These are phyloP conservation scores for Sparidentex hasta DNA, from an alignment of 2,797 vertebrate species.

Conservation along the genomic window DNA sequence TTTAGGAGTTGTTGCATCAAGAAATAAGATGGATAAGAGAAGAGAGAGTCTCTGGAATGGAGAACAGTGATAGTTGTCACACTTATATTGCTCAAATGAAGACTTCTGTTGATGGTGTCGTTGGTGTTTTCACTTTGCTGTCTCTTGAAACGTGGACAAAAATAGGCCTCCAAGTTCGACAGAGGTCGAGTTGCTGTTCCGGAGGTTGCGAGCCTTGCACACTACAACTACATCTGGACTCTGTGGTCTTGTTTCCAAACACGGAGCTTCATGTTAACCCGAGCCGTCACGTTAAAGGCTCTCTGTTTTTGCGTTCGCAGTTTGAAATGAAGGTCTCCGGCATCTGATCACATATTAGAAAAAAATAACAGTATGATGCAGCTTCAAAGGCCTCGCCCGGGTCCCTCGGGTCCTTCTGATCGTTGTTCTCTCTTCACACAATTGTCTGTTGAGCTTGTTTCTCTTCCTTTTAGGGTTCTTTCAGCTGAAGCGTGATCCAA, in stretches of 20 bases:
- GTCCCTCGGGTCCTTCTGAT: slow-evolving; percentile 4
- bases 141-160: background rate
- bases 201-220: background rate
- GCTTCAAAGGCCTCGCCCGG: slow-evolving; percentile 21
- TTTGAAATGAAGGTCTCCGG: slow-evolving; percentile 25
- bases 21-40: background rate
- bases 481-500: slow-evolving; percentile 4
- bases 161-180: too few relatives aligned
- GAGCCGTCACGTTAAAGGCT: background rate
- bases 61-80: background rate
- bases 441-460: slow-evolving; percentile 18
- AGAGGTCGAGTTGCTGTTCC: background rate
- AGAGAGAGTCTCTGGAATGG: background rate
- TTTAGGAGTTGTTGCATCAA: too few relatives aligned
- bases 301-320: background rate
- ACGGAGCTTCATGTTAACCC: too few relatives aligned
- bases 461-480: background rate
- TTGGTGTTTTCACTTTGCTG: slow-evolving; percentile 1
- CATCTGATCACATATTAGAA: slow-evolving; percentile 21
- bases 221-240: background rate
- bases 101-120: background rate
- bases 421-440: background rate
- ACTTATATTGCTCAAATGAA: background rate
- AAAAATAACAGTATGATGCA: slow-evolving; percentile 8
- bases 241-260: background rate